phyloP scores from a whole-genome alignment of 2,113 vertebrate genomes.

The Choloepus hoffmanni region DNA sequence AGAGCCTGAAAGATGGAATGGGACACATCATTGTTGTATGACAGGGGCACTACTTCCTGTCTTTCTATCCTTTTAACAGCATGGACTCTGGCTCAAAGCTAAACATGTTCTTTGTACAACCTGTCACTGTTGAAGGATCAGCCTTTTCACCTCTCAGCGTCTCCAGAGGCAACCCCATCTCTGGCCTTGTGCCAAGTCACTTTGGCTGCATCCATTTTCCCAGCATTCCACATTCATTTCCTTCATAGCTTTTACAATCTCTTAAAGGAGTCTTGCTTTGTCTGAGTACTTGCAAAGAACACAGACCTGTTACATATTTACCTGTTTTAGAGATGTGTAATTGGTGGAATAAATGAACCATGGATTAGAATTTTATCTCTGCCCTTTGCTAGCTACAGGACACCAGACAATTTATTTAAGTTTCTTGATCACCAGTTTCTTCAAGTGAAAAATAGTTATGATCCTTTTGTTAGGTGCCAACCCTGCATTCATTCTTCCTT shows the following conservation, averaged over 20 bases:
- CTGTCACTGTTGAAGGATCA: neutral
- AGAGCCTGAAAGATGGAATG: neutral
- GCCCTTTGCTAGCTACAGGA: neutral
- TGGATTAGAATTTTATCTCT: neutral
- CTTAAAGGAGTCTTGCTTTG: slow-evolving; percentile 31
- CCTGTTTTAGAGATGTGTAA: neutral
- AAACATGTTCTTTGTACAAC: neutral
- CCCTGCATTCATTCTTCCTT: neutral
- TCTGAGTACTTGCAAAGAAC: neutral
- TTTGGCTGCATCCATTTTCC: rapidly evolving
- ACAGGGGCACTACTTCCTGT: neutral
- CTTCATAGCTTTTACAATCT: neutral
- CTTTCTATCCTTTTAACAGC: neutral
- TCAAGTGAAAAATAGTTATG: neutral
- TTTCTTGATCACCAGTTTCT: neutral
- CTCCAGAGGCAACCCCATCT: neutral
- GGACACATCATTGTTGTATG: neutral
- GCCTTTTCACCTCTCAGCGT: neutral
- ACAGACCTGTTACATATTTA: neutral
- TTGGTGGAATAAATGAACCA: neutral
- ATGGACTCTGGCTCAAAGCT: neutral
- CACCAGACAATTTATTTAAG: neutral
- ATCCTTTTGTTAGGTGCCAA: neutral
- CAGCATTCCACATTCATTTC: too few species aligned
- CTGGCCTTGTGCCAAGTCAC: neutral